phyloP scores from a whole-genome alignment of 2,888 invertebrate species.

The Galerucella calmariensis region DNA sequence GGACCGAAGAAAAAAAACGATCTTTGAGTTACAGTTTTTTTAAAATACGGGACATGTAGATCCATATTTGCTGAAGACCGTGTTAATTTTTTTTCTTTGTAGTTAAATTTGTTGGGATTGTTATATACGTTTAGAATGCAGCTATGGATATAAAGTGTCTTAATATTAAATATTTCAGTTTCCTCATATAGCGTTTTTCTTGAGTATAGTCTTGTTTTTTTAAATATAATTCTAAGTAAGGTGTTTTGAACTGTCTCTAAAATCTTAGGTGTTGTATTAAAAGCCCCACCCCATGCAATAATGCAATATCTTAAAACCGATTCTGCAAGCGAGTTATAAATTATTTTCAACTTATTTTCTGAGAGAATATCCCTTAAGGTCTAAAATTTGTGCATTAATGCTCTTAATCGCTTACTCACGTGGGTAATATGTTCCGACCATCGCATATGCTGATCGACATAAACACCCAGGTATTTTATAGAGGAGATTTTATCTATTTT shows the following conservation, averaged over 20 bases:
- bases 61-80: too few species aligned
- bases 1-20: too few species aligned
- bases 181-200: too few species aligned
- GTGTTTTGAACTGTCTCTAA: too few species aligned
- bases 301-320: neutral
- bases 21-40: too few species aligned
- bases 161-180: neutral
- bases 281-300: neutral
- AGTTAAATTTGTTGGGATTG: conserved; percentile 31
- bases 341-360: neutral
- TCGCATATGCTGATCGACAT: conserved; percentile 17
- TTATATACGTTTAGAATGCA: neutral
- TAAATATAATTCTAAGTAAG: too few species aligned
- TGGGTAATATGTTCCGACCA: conserved; percentile 10
- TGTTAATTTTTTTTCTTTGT: conserved; percentile 16
- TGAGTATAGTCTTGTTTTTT: too few species aligned
- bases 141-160: neutral
- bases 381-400: conserved; percentile 10
- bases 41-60: too few species aligned
- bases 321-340: conserved; percentile 1
- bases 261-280: neutral
- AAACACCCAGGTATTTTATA: conserved; percentile 19
- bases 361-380: conserved; percentile 14
- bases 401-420: too few species aligned
- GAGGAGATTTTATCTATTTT: neutral